Conservation (phyloP, 35 echinoderm and acorn worm genomes). For the Lytechinus pictus region DNA sequence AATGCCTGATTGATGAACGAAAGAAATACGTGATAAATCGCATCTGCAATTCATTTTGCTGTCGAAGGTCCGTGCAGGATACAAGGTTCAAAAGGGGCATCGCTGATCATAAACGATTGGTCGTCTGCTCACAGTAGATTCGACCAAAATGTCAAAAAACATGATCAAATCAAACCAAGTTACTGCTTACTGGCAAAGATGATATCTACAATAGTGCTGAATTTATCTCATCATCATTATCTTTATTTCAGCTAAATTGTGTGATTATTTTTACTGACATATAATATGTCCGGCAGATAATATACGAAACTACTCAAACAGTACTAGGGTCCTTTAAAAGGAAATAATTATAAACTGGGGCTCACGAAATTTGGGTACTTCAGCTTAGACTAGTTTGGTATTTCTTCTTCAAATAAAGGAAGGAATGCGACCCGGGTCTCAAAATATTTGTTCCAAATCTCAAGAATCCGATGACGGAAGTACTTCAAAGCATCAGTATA, state of each 20-base stretch:
- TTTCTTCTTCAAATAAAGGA: constrained; percentile 3
- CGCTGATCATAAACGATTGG: background rate
- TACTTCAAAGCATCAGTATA: background rate
- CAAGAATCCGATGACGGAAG: background rate
- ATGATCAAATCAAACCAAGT: background rate
- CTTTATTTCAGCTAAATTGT: too few relatives aligned
- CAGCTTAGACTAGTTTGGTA: background rate
- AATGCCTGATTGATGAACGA: background rate
- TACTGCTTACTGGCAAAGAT: too few relatives aligned
- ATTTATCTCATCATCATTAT: too few relatives aligned
- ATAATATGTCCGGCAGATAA: too few relatives aligned
- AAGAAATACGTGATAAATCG: background rate
- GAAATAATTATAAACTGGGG: background rate
- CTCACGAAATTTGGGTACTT: background rate
- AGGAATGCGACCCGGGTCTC: background rate
- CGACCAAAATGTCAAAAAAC: background rate
- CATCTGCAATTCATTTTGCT: background rate
- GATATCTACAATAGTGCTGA: too few relatives aligned
- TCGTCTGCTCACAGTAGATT: background rate
- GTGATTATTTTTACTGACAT: too few relatives aligned
- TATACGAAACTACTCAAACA: too few relatives aligned
- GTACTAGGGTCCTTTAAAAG: background rate
- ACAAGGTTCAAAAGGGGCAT: background rate
- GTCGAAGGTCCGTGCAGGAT: background rate
- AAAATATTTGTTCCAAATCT: constrained; percentile 6